Base-by-base conservation (phyloP, 2,113 vertebrate genomes). In the Chloebia gouldiae region DNA sequence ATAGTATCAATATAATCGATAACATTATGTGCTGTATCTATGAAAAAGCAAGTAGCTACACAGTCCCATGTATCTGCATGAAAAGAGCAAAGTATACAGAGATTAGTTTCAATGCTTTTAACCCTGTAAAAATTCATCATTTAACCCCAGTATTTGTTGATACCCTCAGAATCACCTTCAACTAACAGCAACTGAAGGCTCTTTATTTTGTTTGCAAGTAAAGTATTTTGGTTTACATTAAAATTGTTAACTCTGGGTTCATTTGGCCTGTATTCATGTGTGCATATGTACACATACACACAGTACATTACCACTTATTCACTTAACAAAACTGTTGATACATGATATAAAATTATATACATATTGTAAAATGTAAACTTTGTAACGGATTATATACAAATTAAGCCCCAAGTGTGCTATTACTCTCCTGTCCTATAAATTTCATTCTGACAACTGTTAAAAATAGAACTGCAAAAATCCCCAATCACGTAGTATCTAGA, bases 1-100 rank as follows among this genome's bases (percentile, higher is more conserved):
- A 99, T 99, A 39, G 99, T 99, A 87, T 99, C 99, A 96, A 99
- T 98, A 83, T 99, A 99, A 96, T 99, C 99, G 69, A 99, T 98
- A 92, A 99, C 98, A 81, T 99, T 99, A 97, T 99, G 99, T 90
- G 99, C 99, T 19, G 99, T 99, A 93, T 99, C 99, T 81, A 99
- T 99, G 95, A 99, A 99, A 98, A 99, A 99, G 96, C 99, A 99
- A 90, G 99, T 99, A 42, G 99, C 98, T 95, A 99, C 98, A 56
- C 99, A 99, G 95, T 99, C 98, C 99, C 99, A 99, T 10, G 98
- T 97, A 95, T 98, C 99, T 99, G 98, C 94, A 93, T 5, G 42
- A 97, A 95, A 94, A 97, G 63, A 97, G 31, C 30, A 96, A 95
- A 94, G 72, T 49, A 95, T 9, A 90, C 1, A 88, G 11, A 70